phyloP scores from a whole-genome alignment of 2,888 invertebrate species.

The Lasiommata megera region DNA sequence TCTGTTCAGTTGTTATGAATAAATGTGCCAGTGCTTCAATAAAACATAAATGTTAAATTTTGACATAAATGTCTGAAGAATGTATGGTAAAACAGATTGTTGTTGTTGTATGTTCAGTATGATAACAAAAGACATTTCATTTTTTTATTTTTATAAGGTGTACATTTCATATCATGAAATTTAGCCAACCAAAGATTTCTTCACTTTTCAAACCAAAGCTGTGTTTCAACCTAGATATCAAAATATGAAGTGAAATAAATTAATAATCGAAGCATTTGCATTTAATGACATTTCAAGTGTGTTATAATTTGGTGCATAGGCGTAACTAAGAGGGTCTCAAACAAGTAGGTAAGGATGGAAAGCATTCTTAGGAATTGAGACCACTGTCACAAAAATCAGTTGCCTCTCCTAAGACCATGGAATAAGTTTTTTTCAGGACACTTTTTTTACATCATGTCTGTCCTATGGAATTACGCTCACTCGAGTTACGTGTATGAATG shows the following conservation, averaged over 20 bases:
- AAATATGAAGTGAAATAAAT: neutral
- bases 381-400: neutral
- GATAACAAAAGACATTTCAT: neutral
- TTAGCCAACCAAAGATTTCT: slow-evolving; percentile 27
- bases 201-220: slow-evolving; percentile 27
- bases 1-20: neutral
- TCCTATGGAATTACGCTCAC: neutral
- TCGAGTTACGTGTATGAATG: neutral
- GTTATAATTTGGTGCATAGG: neutral
- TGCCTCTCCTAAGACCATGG: neutral
- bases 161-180: neutral
- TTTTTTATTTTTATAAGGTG: neutral
- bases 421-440: too few species aligned
- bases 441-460: neutral
- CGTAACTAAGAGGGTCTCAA: neutral
- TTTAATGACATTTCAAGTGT: neutral
- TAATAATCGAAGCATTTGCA: neutral
- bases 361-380: neutral
- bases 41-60: neutral
- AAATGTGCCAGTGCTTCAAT: neutral
- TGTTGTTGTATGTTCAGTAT: neutral
- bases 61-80: neutral
- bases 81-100: neutral
- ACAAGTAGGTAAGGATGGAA: neutral
- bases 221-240: neutral